A percentile compares a stretch with the other conserved stretches of the same genome.
phyloP scores from a whole-genome alignment of 2,888 invertebrate genomes.

The Nephrotoma guestfalica region DNA sequence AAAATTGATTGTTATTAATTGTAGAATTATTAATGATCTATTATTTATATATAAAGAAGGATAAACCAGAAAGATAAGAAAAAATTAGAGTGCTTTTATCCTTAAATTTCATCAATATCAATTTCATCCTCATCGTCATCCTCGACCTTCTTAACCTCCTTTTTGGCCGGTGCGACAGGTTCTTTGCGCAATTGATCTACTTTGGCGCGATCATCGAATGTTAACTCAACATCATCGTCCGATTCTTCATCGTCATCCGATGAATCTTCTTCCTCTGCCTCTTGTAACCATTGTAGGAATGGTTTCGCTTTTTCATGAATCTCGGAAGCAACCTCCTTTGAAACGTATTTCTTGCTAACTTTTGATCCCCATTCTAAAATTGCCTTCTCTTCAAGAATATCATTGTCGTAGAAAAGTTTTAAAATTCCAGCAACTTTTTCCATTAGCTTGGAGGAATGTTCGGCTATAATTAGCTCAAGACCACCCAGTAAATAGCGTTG shows the following conservation, averaged over 20 bases:
- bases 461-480: conserved; percentile 79
- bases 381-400: conserved; percentile 88
- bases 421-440: conserved; percentile 78
- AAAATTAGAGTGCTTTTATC: not conserved
- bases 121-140: conserved; percentile 70
- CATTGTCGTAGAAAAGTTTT: conserved; percentile 86
- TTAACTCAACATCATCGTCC: conserved; percentile 47
- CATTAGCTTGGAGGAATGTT: conserved; percentile 65
- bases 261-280: conserved; percentile 88
- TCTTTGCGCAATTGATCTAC: conserved; percentile 56
- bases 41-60: not conserved
- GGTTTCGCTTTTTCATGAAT: conserved; percentile 85
- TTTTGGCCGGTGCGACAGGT: conserved; percentile 29
- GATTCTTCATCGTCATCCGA: conserved; percentile 55
- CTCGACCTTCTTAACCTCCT: conserved; percentile 34
- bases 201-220: conserved; percentile 77
- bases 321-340: conserved; percentile 78
- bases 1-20: not conserved
- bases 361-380: conserved; percentile 93
- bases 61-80: not conserved
- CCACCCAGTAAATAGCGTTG: conserved; percentile 90
- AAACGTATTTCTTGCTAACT: conserved; percentile 87
- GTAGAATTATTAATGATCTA: not conserved
- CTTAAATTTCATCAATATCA: conserved; percentile 86
- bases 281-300: conserved; percentile 92